These are phyloP conservation scores for Abrostola triplasia DNA, from an alignment of 2,888 invertebrate species.

Conservation along the genomic window DNA sequence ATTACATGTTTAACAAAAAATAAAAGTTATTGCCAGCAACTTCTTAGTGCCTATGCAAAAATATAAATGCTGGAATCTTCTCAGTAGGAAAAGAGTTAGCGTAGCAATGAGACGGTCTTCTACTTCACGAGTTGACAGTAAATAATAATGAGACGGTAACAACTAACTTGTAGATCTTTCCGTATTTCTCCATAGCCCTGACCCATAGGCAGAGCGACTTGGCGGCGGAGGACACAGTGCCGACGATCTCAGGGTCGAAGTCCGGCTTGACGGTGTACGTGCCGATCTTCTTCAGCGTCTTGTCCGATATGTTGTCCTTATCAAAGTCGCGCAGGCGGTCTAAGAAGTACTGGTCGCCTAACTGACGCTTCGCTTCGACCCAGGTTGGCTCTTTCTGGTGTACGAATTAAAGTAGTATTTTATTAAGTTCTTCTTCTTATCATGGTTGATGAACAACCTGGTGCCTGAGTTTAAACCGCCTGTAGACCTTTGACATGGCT, in stretches of 20 bases:
- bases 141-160: background rate
- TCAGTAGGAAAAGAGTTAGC: background rate
- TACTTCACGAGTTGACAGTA: too few species aligned
- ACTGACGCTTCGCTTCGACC: slow-evolving; percentile 95
- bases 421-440: too few species aligned
- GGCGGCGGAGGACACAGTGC: slow-evolving; percentile 94
- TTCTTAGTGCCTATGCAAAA: too few species aligned
- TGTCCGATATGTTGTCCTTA: slow-evolving; percentile 95
- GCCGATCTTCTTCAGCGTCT: slow-evolving; percentile 93
- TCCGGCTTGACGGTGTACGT: slow-evolving; percentile 94
- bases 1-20: too few species aligned
- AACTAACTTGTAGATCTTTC: slow-evolving; percentile 93
- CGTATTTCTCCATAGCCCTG: slow-evolving; percentile 96
- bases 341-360: slow-evolving; percentile 94
- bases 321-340: slow-evolving; percentile 94
- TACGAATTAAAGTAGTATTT: background rate
- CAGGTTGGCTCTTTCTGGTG: slow-evolving; percentile 93
- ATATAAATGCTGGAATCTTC: background rate
- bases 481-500: too few species aligned
- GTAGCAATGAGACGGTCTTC: background rate
- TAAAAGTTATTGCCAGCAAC: too few species aligned
- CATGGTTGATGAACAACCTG: too few species aligned
- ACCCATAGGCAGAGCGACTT: slow-evolving; percentile 97
- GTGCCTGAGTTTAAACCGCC: too few species aligned
- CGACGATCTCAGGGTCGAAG: slow-evolving; percentile 96